phyloP scores from a whole-genome alignment of 2,888 invertebrate species.

The Lutraria lutraria region DNA sequence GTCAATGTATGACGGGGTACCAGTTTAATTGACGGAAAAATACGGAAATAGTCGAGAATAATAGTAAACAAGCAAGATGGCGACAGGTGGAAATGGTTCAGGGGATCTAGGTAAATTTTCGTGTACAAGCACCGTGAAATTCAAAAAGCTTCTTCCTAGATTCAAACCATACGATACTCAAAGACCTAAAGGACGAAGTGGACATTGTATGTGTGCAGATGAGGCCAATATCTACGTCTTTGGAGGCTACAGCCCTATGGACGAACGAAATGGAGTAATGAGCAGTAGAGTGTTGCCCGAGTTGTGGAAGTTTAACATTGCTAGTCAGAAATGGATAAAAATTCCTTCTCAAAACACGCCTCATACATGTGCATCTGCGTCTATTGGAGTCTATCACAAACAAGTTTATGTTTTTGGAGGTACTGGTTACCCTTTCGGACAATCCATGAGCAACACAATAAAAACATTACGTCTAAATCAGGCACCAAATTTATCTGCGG shows the following conservation, averaged over 20 bases:
- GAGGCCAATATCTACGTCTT: slow-evolving; percentile 73
- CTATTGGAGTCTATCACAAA: slow-evolving; percentile 64
- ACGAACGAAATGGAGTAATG: slow-evolving; percentile 59
- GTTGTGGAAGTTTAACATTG: slow-evolving; percentile 95
- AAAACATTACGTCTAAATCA: slow-evolving; percentile 84
- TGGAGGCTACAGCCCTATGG: slow-evolving; percentile 73
- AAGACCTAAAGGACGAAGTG: slow-evolving; percentile 72
- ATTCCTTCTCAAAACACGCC: slow-evolving; percentile 88
- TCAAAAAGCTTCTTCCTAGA: slow-evolving; percentile 52
- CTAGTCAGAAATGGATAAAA: slow-evolving; percentile 92
- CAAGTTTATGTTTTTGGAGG: slow-evolving; percentile 95
- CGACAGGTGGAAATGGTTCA: slow-evolving; percentile 21
- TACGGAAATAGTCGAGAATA: slow-evolving; percentile 30
- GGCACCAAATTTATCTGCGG: slow-evolving; percentile 46
- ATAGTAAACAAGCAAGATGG: slow-evolving; percentile 47
- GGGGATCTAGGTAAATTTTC: slow-evolving; percentile 24
- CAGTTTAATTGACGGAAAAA: too few species aligned
- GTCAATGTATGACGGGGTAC: too few species aligned
- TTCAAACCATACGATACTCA: slow-evolving; percentile 61
- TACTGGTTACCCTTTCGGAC: slow-evolving; percentile 96
- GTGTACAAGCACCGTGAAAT: slow-evolving; percentile 42
- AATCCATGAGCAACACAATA: slow-evolving; percentile 92
- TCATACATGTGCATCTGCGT: slow-evolving; percentile 72
- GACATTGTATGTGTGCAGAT: slow-evolving; percentile 75
- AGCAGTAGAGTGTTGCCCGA: slow-evolving; percentile 87